Percentiles rank a stretch among this genome's conserved stretches.
These are phyloP conservation scores for Porites lutea DNA, from an alignment of 64 coral and sea anemone species.

Conservation along the genomic window DNA sequence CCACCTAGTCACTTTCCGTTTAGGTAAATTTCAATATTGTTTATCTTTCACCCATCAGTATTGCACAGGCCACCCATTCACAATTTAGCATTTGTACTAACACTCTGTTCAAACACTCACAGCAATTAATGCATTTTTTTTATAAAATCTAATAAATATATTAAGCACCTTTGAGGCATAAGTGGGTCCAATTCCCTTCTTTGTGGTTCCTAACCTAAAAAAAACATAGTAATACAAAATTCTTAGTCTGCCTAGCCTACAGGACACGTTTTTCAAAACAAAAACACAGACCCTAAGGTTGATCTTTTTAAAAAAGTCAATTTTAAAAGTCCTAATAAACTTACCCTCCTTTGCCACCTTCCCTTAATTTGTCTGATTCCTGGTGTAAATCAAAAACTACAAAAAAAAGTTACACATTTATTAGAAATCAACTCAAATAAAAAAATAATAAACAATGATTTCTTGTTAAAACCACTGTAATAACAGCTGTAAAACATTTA, in stretches of 20 bases:
- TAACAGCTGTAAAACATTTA: neutral
- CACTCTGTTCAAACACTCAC: too few relatives aligned
- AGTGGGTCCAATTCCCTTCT: conserved; percentile 98
- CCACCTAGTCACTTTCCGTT: too few relatives aligned
- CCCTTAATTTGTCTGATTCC: conserved; percentile 83
- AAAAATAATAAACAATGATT: neutral
- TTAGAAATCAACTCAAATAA: neutral
- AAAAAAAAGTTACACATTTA: conserved; percentile 12
- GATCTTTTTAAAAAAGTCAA: neutral
- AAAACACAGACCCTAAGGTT: too few relatives aligned
- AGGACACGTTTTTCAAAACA: too few relatives aligned
- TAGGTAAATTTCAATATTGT: too few relatives aligned
- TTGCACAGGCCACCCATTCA: too few relatives aligned
- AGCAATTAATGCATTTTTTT: too few relatives aligned
- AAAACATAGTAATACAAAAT: neutral
- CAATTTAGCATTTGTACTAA: too few relatives aligned
- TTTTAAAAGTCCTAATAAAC: conserved; percentile 4
- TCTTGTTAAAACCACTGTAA: neutral
- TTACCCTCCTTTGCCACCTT: conserved; percentile 81
- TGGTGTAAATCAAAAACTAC: conserved; percentile 98
- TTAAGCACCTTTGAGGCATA: conserved; percentile 92
- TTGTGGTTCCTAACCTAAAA: conserved; percentile 92
- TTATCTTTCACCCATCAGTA: too few relatives aligned
- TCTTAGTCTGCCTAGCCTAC: too few relatives aligned
- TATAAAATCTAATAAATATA: neutral